Base-by-base conservation (phyloP, 2,888 invertebrate species). In the Hedya salicella region DNA sequence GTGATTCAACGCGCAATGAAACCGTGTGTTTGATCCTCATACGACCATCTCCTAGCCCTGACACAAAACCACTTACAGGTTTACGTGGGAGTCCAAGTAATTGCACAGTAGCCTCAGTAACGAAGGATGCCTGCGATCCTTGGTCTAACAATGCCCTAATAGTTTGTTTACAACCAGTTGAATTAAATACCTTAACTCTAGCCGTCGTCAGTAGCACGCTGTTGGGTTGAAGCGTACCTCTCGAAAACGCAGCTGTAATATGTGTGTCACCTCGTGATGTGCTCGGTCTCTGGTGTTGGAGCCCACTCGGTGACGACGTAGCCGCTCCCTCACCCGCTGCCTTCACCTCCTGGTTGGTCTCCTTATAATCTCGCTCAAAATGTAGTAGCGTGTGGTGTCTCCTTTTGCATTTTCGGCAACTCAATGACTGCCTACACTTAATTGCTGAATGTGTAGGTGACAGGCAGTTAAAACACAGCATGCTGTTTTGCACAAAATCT, bases 231-330 rank as follows among this genome's bases (percentile, higher is more conserved):
- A n/a, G n/a, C n/a, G n/a, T n/a, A n/a, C n/a, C n/a, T n/a, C n/a
- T n/a, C n/a, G 56, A 56, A 56, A 56, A 56, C 6, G 56, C 56
- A 8, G 56, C 30, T 5, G 56, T 56, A 30, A 56, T 32, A 4
- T 30, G 14, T 11, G 42, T 25, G 25, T 56, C 54, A 54, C 54
- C 54, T 54, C 42, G 54, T 42, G 42, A 25, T 56, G 42, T 56
- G 44, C 30, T 56, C 21, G 16, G 42, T 30, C 30, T 44, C 44
- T 56, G 42, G 4, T 3, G 42, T 25, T 3, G 13, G 14, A 30
- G 42, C 14, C 1, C 44, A 16, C 44, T 56, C 25, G 56, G 40
- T 30, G 56, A 30, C 13, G 53, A 19, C n/a, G 53, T 21, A 39
- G 54, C 16, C 14, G 25, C 30, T 16, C 25, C 42, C 56, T 44